Base-by-base conservation (phyloP, 2,888 invertebrate species). In the Eristalis arbustorum region DNA sequence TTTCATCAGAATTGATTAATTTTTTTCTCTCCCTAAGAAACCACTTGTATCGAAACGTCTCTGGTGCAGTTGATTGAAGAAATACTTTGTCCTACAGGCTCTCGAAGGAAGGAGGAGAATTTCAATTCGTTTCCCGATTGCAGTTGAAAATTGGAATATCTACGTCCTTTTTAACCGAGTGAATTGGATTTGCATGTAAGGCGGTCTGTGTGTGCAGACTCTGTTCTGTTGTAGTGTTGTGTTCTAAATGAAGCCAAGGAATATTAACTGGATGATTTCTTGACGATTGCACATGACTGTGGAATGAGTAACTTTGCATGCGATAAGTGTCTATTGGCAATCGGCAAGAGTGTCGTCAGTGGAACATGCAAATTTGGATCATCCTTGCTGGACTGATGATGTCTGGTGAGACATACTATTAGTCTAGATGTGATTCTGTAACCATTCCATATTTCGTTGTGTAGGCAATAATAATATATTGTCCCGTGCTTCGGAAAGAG, bases 1-100 rank as follows among this genome's bases (percentile, higher is more conserved):
- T 80, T 84, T 72, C 84, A 71, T 80, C 80, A 75, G 57, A 28
- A 72, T 79, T 80, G 67, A 42, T 56, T 62, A 34, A 11, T 25
- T 40, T 34, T 62, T 68, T 42, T 42, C 31, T 42, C 31, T 13
- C 3, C 42, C 42, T 14, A n/a, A 42, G 42, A 42, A 42, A 42
- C 3, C 14, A 42, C 42, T 42, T 42, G 42, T 42, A 42, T 42
- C 42, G 14, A 42, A 42, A 42, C 42, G 42, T 42, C 42, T 42
- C 42, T n/a, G n/a, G 14, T n/a, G 42, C 5, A 42, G 71, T 67
- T 82, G 82, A 82, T 82, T 82, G 81, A 59, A 61, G 40, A 56
- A 81, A 64, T 80, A 56, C 37, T 63, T 68, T 34, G 63, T 40
- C 63, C 14, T 63, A 57, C 4, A 0, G 49, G 49, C 49, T 49